Evolutionary conservation across 2,888 invertebrate species (phyloP), one percentile per base, ranked within the genome.

Genomic region (Drosophila diplacantha): DNA sequence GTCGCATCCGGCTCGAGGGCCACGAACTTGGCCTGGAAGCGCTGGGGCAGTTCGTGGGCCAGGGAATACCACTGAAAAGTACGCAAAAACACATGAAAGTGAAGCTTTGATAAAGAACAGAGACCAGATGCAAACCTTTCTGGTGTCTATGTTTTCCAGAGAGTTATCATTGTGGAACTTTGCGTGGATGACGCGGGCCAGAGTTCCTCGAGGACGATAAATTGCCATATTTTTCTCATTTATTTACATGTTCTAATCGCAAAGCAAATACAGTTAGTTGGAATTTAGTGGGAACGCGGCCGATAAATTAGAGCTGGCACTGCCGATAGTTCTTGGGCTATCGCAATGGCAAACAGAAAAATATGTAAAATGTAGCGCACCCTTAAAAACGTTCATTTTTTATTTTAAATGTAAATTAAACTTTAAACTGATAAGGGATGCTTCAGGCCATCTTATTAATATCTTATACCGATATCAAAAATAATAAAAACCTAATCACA

Each of bases 81-180:
- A 39, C 14, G n/a, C 18, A 44, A n/a, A 44, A n/a, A 12, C n/a
- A 22, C 35, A 61, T 39, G 16, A 37, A 35, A 12, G 12, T 14
- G 6, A 14, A 43, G n/a, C 6, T 8, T 9, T 7, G n/a, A 1
- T 8, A 8, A 12, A n/a, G 7, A 14, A 31, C 5, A 38, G 9
- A 39, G 7, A 11, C 54, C 38, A 46, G 51, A 29, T 16, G 35
- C 22, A 7, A 14, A 88, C 88, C 81, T 84, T 72, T 71, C 81
- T 80, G 29, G 86, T 88, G 73, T 89, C 89, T 66, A 86, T 86
- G 64, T 85, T 86, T 52, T 89, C 88, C 52, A 89, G 73, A 71
- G 85, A 86, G 62, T 86, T 83, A 65, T 89, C 89, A 72, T 88
- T 88, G 62, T 89, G 87, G 32, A 87, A 87, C 73, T 89, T 89